A percentile compares a stretch with the other conserved stretches of the same genome.
These are phyloP conservation scores for Hypercompe scribonia DNA, from an alignment of 2,888 invertebrate genomes.

Conservation along the genomic window DNA sequence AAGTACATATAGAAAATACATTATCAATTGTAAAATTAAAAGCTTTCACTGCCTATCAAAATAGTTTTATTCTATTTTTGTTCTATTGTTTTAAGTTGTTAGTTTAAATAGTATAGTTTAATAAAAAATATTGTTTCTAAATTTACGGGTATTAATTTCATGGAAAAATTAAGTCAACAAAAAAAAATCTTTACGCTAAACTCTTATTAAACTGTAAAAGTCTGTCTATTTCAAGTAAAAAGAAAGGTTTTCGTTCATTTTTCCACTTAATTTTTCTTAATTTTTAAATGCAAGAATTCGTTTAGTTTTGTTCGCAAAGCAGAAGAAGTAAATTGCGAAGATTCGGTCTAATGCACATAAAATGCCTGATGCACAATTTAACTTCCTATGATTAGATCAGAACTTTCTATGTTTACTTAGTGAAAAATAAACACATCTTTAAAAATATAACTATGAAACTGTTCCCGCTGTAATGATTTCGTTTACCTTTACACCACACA, in stretches of 20 bases:
- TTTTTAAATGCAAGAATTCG: neutral
- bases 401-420: neutral
- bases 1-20: neutral
- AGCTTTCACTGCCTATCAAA: neutral
- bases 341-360: no score
- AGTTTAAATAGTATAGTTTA: no score
- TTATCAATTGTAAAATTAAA: neutral
- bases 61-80: neutral
- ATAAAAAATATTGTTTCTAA: neutral
- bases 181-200: neutral
- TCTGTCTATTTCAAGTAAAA: neutral
- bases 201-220: neutral
- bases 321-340: no score
- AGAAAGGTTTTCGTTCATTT: neutral
- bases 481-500: constrained; percentile 40
- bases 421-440: neutral
- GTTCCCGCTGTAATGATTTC: neutral
- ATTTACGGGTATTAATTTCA: neutral
- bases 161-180: neutral
- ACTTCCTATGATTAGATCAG: neutral
- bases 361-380: neutral
- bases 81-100: no score
- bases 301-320: neutral
- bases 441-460: neutral
- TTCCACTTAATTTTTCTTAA: neutral